Evolutionary conservation across 2,797 vertebrate genomes (phyloP).

Genomic region (Rhinatrema bivittatum): DNA sequence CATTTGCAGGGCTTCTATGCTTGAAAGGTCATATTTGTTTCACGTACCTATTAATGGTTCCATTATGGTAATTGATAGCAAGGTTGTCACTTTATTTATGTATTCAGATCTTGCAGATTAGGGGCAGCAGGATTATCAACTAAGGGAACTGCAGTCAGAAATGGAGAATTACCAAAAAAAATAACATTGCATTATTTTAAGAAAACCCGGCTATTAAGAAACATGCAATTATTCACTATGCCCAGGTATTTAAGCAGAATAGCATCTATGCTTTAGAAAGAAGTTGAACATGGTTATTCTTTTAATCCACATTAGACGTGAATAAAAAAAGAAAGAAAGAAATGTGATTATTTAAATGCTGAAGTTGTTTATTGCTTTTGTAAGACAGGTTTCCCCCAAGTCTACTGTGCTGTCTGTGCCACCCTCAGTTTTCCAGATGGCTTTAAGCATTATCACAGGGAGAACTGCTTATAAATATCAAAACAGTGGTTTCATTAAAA

Average conservation of each 20-base stretch:
- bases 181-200: conserved; percentile 40
- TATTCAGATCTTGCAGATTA: conserved; percentile 43
- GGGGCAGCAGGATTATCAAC: conserved; percentile 34
- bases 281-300: conserved; percentile 17
- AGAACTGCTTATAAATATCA: conserved; percentile 28
- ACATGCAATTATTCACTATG: conserved; percentile 33
- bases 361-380: conserved; percentile 32
- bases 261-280: conserved; percentile 22
- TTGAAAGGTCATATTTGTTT: conserved; percentile 27
- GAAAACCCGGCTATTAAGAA: conserved; percentile 36
- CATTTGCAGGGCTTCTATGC: no score
- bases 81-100: conserved; percentile 26
- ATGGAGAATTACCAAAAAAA: conserved; percentile 39
- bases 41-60: conserved; percentile 21
- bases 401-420: no score
- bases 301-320: conserved; percentile 29
- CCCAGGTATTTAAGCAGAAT: conserved; percentile 10
- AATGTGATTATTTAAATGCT: conserved; percentile 34
- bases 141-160: conserved; percentile 30
- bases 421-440: conserved; percentile 14
- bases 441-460: conserved; percentile 23
- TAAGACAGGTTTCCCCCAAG: no score
- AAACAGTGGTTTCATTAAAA: no score
- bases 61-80: conserved; percentile 28
- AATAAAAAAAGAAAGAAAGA: conserved; percentile 19